A percentile compares a stretch with the other conserved stretches of the same genome.
Conservation (phyloP, 2,888 invertebrate species). For the Rugalucina vietnamica region DNA sequence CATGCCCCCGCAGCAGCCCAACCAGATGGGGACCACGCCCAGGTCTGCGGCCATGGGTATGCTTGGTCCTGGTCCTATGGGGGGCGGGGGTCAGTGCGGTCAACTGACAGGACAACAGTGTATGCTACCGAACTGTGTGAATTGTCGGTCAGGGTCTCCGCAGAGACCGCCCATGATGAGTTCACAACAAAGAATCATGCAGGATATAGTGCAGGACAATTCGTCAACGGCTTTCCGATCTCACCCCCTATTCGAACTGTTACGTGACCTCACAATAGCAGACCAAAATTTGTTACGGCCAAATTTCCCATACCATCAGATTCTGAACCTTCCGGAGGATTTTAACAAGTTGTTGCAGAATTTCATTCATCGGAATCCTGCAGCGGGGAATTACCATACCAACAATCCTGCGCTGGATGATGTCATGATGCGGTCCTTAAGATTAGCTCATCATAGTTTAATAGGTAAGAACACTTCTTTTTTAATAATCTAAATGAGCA, state of each 20-base stretch:
- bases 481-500: too few relatives aligned
- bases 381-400: constrained; percentile 78
- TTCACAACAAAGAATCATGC: constrained; percentile 82
- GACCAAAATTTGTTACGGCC: constrained; percentile 83
- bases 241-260: constrained; percentile 82
- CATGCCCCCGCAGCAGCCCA: constrained; percentile 65
- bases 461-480: too few relatives aligned
- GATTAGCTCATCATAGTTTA: constrained; percentile 82
- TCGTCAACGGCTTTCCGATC: constrained; percentile 82
- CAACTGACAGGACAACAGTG: constrained; percentile 62
- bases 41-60: constrained; percentile 63
- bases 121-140: constrained; percentile 74
- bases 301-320: constrained; percentile 82
- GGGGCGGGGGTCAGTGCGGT: constrained; percentile 58
- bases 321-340: constrained; percentile 81
- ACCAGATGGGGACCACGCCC: constrained; percentile 62
- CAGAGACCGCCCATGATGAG: constrained; percentile 76
- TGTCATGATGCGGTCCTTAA: constrained; percentile 83
- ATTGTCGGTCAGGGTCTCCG: constrained; percentile 74
- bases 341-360: constrained; percentile 82
- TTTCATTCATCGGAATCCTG: constrained; percentile 81
- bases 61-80: constrained; percentile 61
- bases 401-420: constrained; percentile 80
- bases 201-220: constrained; percentile 81
- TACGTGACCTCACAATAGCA: constrained; percentile 83